These are phyloP conservation scores for Zenarchopterus dispar DNA, from an alignment of 2,797 vertebrate genomes.

Conservation along the genomic window DNA sequence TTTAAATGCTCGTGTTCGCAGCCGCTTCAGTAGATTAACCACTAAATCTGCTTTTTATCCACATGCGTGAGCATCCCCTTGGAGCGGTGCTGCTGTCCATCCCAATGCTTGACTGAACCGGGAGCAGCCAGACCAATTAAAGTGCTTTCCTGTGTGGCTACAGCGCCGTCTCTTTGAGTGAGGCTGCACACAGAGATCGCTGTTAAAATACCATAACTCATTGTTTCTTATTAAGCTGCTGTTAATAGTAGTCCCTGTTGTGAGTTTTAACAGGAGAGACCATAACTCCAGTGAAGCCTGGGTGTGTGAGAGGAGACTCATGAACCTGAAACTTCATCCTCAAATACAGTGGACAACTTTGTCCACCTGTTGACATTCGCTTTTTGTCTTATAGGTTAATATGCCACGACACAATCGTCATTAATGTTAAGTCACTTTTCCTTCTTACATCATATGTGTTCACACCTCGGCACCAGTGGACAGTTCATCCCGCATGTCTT, in stretches of 20 bases:
- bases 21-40: slow-evolving; percentile 11
- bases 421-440: no score
- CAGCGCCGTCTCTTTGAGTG: background rate
- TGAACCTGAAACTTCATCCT: no score
- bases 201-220: slow-evolving; percentile 20
- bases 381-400: no score
- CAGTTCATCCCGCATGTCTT: background rate
- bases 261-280: no score
- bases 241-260: background rate
- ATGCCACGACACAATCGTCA: no score
- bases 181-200: slow-evolving; percentile 30
- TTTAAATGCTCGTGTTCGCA: background rate
- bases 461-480: background rate
- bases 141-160: slow-evolving; percentile 39
- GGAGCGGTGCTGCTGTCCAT: slow-evolving; percentile 16
- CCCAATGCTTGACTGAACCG: slow-evolving; percentile 37
- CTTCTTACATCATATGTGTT: background rate
- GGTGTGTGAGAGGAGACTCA: no score
- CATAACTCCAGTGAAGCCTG: no score
- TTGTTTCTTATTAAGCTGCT: slow-evolving; percentile 21
- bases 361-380: background rate
- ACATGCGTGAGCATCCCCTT: slow-evolving; percentile 6
- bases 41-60: background rate
- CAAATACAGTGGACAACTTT: no score
- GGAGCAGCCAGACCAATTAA: slow-evolving; percentile 49